phyloP scores from a whole-genome alignment of 2,113 vertebrate genomes.

The Canis aureus region DNA sequence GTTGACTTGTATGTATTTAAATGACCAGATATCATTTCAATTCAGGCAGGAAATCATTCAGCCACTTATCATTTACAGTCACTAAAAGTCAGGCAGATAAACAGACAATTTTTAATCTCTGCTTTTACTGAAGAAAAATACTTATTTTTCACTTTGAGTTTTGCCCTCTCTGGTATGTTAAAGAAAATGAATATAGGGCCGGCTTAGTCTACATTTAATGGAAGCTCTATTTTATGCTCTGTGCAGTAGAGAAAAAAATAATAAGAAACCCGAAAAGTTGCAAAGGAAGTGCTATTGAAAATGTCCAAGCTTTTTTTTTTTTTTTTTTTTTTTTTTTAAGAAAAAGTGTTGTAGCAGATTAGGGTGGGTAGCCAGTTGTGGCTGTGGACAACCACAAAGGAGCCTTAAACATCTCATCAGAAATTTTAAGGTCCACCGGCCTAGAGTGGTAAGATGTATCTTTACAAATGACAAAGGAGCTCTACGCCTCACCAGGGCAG shows the following conservation, averaged over 20 bases:
- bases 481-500: not conserved
- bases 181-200: not conserved
- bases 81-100: not conserved
- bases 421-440: not conserved
- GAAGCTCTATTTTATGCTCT: not conserved
- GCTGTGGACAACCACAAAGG: not conserved
- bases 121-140: not conserved
- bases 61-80: not conserved
- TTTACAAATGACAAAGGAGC: not conserved
- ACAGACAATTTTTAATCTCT: not conserved
- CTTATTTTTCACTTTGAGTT: not conserved
- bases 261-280: not conserved
- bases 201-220: slow-evolving; percentile 10
- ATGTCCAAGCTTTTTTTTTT: slow-evolving; percentile 12
- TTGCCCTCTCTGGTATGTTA: not conserved
- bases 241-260: not conserved
- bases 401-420: not conserved
- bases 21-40: not conserved
- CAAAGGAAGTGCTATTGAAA: not conserved
- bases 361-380: not conserved
- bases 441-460: not conserved
- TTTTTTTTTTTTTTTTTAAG: slow-evolving; percentile 33
- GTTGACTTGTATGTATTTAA: not conserved
- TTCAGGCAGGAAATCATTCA: not conserved
- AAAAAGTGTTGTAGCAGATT: not conserved